Evolutionary conservation across 2,888 invertebrate species (phyloP).

Genomic region (Nomada goodeniana): DNA sequence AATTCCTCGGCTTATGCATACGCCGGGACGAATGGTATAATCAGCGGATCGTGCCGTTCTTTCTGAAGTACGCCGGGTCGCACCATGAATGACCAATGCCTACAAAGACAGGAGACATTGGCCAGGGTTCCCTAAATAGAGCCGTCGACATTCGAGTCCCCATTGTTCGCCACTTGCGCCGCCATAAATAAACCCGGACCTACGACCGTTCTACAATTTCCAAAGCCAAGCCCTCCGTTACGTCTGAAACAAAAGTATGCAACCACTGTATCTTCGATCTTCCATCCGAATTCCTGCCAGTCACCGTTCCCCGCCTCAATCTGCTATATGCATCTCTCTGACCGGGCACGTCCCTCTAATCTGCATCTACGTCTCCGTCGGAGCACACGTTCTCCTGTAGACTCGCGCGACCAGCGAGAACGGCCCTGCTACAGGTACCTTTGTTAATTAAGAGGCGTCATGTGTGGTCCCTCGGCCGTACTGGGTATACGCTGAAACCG

Average conservation of each 20-base stretch:
- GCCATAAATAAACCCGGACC: conserved; percentile 22
- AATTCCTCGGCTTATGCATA: neutral
- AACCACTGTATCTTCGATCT: neutral
- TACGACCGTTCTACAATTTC: neutral
- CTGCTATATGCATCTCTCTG: neutral
- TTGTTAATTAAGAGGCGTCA: conserved; percentile 80
- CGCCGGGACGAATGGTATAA: neutral
- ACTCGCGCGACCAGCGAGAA: conserved; percentile 29
- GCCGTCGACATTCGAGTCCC: conserved; percentile 26
- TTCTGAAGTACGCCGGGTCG: neutral
- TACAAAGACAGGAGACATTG: conserved; percentile 14
- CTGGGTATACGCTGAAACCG: conserved; percentile 60
- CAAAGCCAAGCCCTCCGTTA: neutral
- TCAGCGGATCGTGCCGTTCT: neutral
- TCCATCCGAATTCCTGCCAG: neutral
- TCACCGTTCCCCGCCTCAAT: neutral
- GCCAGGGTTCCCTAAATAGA: conserved; percentile 24
- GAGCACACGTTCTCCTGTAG: neutral
- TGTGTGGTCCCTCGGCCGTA: conserved; percentile 75
- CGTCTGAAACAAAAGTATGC: conserved; percentile 8
- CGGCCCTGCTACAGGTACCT: conserved; percentile 69
- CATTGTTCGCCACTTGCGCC: conserved; percentile 31
- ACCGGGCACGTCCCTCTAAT: conserved; percentile 7
- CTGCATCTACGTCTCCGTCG: conserved; percentile 11
- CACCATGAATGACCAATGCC: conserved; percentile 12